Percentiles rank a stretch among this genome's conserved stretches.
Evolutionary conservation across 2,113 vertebrate species (phyloP).

Genomic region (Callaeas wilsoni): DNA sequence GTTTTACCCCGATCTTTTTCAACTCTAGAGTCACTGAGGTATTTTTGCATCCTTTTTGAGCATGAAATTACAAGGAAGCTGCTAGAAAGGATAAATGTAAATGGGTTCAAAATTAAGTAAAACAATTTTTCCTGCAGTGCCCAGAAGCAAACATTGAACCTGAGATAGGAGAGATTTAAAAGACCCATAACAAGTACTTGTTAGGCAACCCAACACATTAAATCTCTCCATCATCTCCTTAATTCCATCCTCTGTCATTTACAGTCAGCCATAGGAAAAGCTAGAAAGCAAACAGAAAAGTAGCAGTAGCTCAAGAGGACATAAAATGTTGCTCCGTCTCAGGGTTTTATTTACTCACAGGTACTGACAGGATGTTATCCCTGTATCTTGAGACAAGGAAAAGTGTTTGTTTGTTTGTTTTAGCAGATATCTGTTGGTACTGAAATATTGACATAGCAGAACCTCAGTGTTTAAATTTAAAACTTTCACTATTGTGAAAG

Average conservation of each 20-base stretch:
- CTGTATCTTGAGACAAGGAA: not conserved
- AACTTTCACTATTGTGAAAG: too few species aligned
- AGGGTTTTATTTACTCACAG: slow-evolving; percentile 24
- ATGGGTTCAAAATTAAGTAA: not conserved
- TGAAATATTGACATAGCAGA: slow-evolving; percentile 32
- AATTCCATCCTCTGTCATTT: not conserved
- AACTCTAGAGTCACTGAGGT: not conserved
- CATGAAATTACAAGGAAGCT: not conserved
- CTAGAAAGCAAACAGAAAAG: slow-evolving; percentile 3
- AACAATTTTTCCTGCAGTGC: not conserved
- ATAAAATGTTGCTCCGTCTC: not conserved
- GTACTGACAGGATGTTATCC: not conserved
- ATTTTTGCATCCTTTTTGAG: not conserved
- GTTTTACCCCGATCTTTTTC: not conserved
- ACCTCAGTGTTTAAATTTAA: slow-evolving; percentile 34
- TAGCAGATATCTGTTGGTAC: slow-evolving; percentile 12
- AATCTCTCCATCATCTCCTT: not conserved
- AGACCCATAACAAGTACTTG: not conserved
- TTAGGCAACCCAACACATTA: not conserved
- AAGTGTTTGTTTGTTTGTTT: slow-evolving; percentile 14
- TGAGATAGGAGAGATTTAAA: not conserved
- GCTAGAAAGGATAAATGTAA: not conserved
- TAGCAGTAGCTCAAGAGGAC: not conserved
- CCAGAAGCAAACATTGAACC: not conserved
- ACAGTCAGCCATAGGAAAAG: not conserved